These are phyloP conservation scores for Drosophila arawakana DNA, from an alignment of 1,140 invertebrate genomes.

Conservation along the genomic window DNA sequence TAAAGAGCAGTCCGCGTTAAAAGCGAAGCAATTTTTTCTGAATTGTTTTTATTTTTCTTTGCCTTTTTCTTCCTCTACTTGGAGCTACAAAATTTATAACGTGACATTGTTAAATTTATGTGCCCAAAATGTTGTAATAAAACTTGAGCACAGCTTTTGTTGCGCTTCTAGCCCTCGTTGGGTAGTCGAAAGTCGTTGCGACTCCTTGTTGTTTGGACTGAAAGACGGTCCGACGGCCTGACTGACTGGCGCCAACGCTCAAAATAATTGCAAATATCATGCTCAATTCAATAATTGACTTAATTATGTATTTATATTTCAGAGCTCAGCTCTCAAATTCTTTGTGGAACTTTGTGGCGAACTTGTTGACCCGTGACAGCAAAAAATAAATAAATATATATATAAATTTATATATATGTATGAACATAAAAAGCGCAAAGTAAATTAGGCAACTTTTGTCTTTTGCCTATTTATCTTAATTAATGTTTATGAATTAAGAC, in stretches of 20 bases:
- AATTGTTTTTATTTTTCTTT: conserved; percentile 33
- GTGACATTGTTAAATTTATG: conserved; percentile 81
- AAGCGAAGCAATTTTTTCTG: conserved; percentile 50
- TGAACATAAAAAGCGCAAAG: background rate
- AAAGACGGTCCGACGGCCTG: conserved; percentile 6
- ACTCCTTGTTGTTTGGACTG: background rate
- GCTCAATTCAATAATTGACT: conserved; percentile 45
- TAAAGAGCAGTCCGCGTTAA: conserved; percentile 74
- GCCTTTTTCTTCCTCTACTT: conserved; percentile 13
- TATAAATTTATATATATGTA: too few species aligned
- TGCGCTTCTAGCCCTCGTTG: conserved; percentile 4
- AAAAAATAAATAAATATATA: too few species aligned
- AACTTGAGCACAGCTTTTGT: conserved; percentile 34
- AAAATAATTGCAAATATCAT: conserved; percentile 64
- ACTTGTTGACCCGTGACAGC: conserved; percentile 8
- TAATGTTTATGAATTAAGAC: conserved; percentile 27
- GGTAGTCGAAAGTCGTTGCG: conserved; percentile 7
- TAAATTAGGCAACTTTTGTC: conserved; percentile 20
- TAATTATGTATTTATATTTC: conserved; percentile 37
- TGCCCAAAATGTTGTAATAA: conserved; percentile 75
- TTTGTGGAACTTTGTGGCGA: conserved; percentile 11
- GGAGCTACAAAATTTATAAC: conserved; percentile 71
- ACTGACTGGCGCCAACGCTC: conserved; percentile 58
- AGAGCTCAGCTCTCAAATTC: conserved; percentile 20
- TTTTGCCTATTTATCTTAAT: conserved; percentile 27